These are phyloP conservation scores for Chlamydotis undulata DNA, from an alignment of 2,113 vertebrate genomes.

Conservation along the genomic window DNA sequence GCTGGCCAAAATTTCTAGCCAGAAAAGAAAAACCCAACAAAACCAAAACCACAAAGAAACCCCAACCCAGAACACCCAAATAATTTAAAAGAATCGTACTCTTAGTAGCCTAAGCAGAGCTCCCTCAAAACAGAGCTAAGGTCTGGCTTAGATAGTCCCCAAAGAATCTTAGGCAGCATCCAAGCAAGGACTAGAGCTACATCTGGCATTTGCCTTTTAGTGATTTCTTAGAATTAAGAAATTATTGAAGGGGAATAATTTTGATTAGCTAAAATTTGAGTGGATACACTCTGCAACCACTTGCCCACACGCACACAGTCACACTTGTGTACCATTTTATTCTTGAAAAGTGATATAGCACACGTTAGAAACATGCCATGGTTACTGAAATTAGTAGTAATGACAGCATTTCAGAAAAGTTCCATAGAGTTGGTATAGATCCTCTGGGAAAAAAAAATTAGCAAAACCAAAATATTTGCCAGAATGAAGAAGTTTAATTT, in stretches of 20 bases:
- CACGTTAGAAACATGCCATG: background rate
- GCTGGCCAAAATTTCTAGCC: background rate
- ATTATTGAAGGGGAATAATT: background rate
- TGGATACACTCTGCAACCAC: background rate
- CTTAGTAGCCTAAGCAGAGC: background rate
- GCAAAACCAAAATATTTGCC: background rate
- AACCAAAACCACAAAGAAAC: rapidly evolving
- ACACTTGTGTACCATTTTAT: background rate
- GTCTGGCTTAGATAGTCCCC: background rate
- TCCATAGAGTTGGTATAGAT: background rate
- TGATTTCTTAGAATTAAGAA: background rate
- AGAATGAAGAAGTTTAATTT: background rate
- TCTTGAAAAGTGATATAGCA: background rate
- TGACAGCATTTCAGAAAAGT: background rate
- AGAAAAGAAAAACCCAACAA: background rate
- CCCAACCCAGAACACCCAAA: too few species aligned
- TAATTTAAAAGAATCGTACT: background rate
- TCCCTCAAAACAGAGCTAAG: background rate
- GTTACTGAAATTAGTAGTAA: background rate
- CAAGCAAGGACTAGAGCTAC: background rate
- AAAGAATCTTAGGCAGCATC: background rate
- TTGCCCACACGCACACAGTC: background rate
- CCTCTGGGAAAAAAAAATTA: background rate
- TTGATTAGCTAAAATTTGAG: background rate
- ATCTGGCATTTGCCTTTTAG: background rate